Evolutionary conservation across 2,888 invertebrate genomes (phyloP).

Genomic region (Leptothorax acervorum): DNA sequence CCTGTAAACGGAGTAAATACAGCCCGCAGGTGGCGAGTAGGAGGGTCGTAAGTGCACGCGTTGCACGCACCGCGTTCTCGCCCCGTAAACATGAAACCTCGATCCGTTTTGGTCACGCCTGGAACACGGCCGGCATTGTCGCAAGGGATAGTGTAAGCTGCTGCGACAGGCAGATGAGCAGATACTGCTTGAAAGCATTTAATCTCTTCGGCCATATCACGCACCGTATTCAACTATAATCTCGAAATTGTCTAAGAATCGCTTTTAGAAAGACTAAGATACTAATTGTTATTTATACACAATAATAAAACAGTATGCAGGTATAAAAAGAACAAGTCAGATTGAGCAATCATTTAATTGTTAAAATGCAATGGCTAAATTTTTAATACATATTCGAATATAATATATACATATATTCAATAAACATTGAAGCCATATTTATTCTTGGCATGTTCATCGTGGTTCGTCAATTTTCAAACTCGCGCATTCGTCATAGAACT

Average conservation of each 20-base stretch:
- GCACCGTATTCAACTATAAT: background rate
- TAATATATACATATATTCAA: background rate
- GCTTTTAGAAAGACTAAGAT: background rate
- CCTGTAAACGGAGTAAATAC: slow-evolving; percentile 65
- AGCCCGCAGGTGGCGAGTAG: slow-evolving; percentile 59
- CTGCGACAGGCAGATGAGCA: slow-evolving; percentile 22
- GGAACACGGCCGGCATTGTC: slow-evolving; percentile 61
- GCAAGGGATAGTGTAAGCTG: slow-evolving; percentile 38
- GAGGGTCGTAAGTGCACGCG: slow-evolving; percentile 65
- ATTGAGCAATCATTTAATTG: background rate
- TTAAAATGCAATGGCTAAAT: background rate
- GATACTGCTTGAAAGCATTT: slow-evolving; percentile 72
- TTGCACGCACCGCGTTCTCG: slow-evolving; percentile 61
- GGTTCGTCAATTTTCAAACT: slow-evolving; percentile 26
- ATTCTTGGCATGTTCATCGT: slow-evolving; percentile 11
- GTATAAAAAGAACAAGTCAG: background rate
- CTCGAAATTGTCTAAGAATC: background rate
- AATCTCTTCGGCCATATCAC: slow-evolving; percentile 52
- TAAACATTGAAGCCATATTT: background rate
- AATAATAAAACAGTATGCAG: background rate
- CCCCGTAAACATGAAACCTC: slow-evolving; percentile 68
- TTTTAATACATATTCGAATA: background rate
- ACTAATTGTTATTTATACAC: background rate
- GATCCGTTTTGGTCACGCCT: slow-evolving; percentile 71
- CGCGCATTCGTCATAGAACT: background rate